Conservation (phyloP, 2,888 invertebrate species). For the Oscheius myriophilus region DNA sequence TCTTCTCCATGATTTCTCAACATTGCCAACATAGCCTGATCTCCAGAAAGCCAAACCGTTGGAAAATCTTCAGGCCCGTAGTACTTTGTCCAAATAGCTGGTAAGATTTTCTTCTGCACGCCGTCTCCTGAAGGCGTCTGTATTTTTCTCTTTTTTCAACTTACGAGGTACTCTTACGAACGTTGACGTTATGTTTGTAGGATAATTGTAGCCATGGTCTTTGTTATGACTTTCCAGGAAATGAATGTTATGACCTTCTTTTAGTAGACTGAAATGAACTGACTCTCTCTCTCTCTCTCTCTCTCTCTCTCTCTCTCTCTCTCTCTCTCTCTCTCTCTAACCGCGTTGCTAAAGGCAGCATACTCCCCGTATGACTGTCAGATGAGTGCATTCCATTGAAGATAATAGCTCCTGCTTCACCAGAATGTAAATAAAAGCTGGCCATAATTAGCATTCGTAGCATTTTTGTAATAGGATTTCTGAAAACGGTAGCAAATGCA, state of each 20-base stretch:
- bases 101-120: slow-evolving; percentile 5
- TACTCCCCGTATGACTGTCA: slow-evolving; percentile 37
- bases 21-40: slow-evolving; percentile 31
- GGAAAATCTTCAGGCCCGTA: slow-evolving; percentile 16
- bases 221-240: slow-evolving; percentile 40
- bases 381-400: slow-evolving; percentile 44
- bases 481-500: no score
- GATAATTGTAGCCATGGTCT: slow-evolving; percentile 34
- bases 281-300: no score
- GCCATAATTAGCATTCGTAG: no score
- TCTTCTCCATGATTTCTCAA: slow-evolving; percentile 20
- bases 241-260: slow-evolving; percentile 44
- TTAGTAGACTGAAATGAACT: slow-evolving; percentile 35
- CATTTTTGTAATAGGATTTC: no score
- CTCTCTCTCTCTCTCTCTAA: no score
- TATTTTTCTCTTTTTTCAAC: neutral
- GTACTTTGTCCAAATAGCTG: slow-evolving; percentile 17
- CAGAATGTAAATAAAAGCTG: no score
- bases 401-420: slow-evolving; percentile 25
- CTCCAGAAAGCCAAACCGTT: slow-evolving; percentile 22
- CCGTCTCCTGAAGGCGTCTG: neutral
- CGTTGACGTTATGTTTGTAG: slow-evolving; percentile 29
- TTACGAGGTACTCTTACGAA: slow-evolving; percentile 32
- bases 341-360: slow-evolving; percentile 40
- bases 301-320: no score